Evolutionary conservation across 1,140 invertebrate genomes (phyloP), one percentile per base, ranked within the genome.

Genomic region (Octopus sinensis): DNA sequence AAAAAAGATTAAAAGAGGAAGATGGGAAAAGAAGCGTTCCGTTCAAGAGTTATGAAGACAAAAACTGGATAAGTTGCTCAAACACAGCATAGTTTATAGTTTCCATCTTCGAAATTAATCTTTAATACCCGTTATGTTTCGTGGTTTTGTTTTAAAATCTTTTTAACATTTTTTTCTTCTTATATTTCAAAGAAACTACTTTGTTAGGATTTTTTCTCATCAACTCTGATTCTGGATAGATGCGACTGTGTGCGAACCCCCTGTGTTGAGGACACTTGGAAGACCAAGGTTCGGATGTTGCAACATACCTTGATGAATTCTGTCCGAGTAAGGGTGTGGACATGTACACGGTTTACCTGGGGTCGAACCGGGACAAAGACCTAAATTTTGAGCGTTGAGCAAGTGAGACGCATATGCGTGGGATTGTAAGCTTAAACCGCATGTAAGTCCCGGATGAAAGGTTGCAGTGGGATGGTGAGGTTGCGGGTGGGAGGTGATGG

Each of bases 161-260:
- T 43, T 43, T 43, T 43, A 43, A 43, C 30, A 43, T 43, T 43
- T 43, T 43, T 43, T 43, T 43, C 30, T 43, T 43, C 30, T 43
- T 43, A 43, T 43, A 43, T 43, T 43, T 43, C 30, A 43, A 43
- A 43, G 30, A 43, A 3, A 43, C 62, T 68, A n/a, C n/a, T 68
- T n/a, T n/a, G 62, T 12, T 12, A 13, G 12, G 62, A n/a, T n/a
- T 12, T n/a, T n/a, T 13, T 68, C 12, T n/a, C 62, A 53, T 77
- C 76, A 77, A 17, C 76, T 77, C 51, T 77, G 76, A 51, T 77
- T 77, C 30, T 77, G 76, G 23, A 77, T 77, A 6, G 76, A 77
- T 23, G 76, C 30, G 5, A 77, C 52, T 7, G 76, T 43, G 52
- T 77, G 76, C 5, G 76, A 77, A 77, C 6, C 52, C 5, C 23